Percentiles rank a stretch among this genome's conserved stretches.
Evolutionary conservation across 2,113 vertebrate species (phyloP).

Genomic region (Eurystomus gularis): DNA sequence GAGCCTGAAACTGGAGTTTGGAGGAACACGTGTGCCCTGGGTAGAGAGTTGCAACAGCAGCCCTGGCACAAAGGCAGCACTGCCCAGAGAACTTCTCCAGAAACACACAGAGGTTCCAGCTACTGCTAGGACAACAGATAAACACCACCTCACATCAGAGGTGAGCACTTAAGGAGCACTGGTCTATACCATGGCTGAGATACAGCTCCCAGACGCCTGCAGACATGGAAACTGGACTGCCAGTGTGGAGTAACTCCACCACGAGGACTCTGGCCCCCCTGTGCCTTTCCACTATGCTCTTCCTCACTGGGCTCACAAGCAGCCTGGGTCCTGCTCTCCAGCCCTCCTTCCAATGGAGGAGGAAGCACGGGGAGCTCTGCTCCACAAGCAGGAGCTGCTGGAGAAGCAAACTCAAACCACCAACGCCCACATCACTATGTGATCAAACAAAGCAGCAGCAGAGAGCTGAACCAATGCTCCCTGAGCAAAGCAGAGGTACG

Average conservation of each 20-base stretch:
- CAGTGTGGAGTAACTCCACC: fast-evolving
- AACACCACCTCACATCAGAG: fast-evolving
- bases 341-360: no score
- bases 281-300: fast-evolving
- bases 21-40: fast-evolving
- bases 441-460: not conserved
- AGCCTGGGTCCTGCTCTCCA: not conserved
- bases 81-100: fast-evolving
- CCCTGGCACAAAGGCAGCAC: fast-evolving
- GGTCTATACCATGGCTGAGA: fast-evolving
- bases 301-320: fast-evolving
- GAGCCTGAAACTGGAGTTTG: not conserved
- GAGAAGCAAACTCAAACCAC: not conserved
- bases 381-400: not conserved
- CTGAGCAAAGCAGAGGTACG: fast-evolving
- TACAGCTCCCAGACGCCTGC: not conserved
- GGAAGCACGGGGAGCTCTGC: fast-evolving
- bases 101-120: not conserved
- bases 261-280: fast-evolving
- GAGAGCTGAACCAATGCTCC: fast-evolving
- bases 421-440: fast-evolving
- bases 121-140: not conserved
- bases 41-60: no score
- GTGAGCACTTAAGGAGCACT: fast-evolving
- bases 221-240: fast-evolving